These are phyloP conservation scores for Pseudois nayaur DNA, from an alignment of 2,113 vertebrate genomes.

Conservation along the genomic window DNA sequence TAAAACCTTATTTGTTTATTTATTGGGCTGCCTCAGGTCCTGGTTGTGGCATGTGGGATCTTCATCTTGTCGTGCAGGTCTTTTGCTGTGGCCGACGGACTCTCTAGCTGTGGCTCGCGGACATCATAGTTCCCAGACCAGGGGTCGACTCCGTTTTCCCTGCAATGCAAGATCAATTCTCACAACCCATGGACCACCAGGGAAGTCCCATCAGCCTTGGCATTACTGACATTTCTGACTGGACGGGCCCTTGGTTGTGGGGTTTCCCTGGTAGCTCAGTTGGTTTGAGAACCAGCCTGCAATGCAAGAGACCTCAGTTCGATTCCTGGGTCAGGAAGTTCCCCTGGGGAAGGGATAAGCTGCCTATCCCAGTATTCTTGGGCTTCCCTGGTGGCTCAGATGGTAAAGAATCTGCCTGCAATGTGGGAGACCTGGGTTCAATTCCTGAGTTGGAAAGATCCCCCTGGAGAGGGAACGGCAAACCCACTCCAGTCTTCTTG, in stretches of 20 bases:
- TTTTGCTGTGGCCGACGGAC: rapidly evolving
- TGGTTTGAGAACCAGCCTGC: neutral
- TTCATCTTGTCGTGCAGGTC: neutral
- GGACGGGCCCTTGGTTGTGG: neutral
- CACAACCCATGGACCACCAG: neutral
- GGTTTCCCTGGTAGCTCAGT: neutral
- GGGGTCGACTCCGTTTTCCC: rapidly evolving
- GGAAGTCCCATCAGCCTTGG: neutral
- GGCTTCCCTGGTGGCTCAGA: too few relatives aligned
- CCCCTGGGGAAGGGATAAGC: neutral
- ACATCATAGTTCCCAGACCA: neutral
- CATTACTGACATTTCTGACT: neutral
- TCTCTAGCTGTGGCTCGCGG: rapidly evolving
- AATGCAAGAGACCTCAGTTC: rapidly evolving
- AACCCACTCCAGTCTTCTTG: neutral
- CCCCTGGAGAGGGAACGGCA: neutral
- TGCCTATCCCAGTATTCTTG: neutral
- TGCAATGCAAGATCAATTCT: neutral
- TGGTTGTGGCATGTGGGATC: neutral
- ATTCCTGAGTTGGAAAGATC: neutral
- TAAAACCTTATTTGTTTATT: neutral
- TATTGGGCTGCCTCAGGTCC: neutral
- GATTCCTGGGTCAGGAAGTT: neutral
- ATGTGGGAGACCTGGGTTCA: neutral
- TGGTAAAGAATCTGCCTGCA: too few relatives aligned